Conservation (phyloP, 2,797 vertebrate genomes). For the Lateolabrax maculatus region DNA sequence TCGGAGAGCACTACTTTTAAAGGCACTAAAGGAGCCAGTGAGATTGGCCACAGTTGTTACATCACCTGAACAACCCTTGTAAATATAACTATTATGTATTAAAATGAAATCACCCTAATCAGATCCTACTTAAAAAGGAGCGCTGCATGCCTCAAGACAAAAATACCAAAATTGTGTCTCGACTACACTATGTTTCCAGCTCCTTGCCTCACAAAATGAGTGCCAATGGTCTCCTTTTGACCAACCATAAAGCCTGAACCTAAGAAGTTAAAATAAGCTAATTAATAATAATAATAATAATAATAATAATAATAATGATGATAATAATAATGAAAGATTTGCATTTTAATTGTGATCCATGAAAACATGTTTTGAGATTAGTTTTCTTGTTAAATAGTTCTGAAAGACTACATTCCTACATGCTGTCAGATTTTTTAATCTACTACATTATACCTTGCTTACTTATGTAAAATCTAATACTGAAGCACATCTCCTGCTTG, state of each 20-base stretch:
- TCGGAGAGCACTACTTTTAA: conserved; percentile 26
- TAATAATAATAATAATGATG: no score
- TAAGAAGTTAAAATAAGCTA: not conserved
- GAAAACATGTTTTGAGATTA: not conserved
- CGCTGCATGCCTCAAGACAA: not conserved
- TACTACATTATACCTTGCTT: not conserved
- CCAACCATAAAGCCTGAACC: not conserved
- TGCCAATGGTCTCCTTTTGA: not conserved
- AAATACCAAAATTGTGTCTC: not conserved
- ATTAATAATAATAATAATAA: not conserved
- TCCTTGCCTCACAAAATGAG: not conserved
- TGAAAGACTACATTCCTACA: not conserved
- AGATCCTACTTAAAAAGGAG: not conserved
- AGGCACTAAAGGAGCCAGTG: conserved; percentile 17
- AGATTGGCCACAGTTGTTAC: conserved; percentile 32
- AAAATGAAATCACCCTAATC: conserved; percentile 39
- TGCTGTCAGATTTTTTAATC: not conserved
- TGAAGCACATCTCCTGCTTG: not conserved
- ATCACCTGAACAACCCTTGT: conserved; percentile 23
- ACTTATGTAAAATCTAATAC: not conserved
- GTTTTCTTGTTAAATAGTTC: not conserved
- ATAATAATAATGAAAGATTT: not conserved
- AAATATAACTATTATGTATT: conserved; percentile 37
- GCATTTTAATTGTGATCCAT: not conserved
- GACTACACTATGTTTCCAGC: not conserved